Evolutionary conservation across 2,797 vertebrate species (phyloP).

Genomic region (Aeoliscus strigatus): DNA sequence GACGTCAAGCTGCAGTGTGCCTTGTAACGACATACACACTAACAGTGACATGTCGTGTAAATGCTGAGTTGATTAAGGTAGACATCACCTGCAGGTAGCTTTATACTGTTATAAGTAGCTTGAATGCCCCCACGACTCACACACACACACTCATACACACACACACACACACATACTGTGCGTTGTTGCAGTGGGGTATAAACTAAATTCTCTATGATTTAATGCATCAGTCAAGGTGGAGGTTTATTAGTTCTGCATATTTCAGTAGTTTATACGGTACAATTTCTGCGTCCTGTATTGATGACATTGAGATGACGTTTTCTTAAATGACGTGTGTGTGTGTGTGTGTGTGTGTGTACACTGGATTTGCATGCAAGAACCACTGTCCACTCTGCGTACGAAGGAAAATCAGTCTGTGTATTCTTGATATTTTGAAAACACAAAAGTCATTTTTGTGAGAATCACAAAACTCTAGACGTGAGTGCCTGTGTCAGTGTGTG

Average conservation of each 20-base stretch:
- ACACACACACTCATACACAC: conserved; percentile 12
- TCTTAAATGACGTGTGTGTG: conserved; percentile 12
- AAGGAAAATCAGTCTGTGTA: conserved; percentile 6
- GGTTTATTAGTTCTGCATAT: conserved; percentile 27
- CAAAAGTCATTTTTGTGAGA: not conserved
- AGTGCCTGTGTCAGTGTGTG: conserved; percentile 35
- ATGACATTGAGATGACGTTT: conserved; percentile 28
- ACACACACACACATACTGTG: conserved; percentile 22
- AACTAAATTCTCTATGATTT: conserved; percentile 23
- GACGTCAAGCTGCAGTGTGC: conserved; percentile 62
- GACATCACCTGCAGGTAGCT: conserved; percentile 33
- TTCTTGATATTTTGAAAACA: conserved; percentile 1
- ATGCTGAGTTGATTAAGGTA: conserved; percentile 34
- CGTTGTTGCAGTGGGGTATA: conserved; percentile 38
- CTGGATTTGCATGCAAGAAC: conserved; percentile 6
- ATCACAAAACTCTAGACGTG: conserved; percentile 15
- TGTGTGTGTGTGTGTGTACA: conserved; percentile 6
- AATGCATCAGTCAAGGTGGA: conserved; percentile 23
- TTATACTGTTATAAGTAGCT: conserved; percentile 19
- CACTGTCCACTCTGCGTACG: conserved; percentile 6
- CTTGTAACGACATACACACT: conserved; percentile 33
- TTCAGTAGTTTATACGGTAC: conserved; percentile 23
- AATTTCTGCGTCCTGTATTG: conserved; percentile 19
- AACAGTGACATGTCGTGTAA: conserved; percentile 35
- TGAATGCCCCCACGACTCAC: conserved; percentile 7